Conservation (phyloP, 1,140 invertebrate genomes). For the Agrilus planipennis region DNA sequence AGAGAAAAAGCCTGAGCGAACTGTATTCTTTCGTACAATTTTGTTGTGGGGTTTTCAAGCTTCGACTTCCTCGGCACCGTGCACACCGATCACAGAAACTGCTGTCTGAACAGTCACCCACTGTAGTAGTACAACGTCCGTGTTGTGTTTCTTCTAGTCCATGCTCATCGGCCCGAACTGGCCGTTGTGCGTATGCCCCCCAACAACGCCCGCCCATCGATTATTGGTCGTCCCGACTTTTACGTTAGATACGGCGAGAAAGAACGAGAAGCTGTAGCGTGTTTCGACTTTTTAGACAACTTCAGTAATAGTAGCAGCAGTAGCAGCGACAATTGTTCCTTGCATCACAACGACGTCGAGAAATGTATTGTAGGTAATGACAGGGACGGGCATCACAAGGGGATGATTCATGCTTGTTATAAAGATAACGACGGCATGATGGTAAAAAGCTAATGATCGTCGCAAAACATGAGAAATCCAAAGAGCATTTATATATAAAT, state of each 20-base stretch:
- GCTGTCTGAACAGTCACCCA: constrained; percentile 25
- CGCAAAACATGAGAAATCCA: too few relatives aligned
- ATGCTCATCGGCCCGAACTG: constrained; percentile 43
- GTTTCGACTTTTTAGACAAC: constrained; percentile 67
- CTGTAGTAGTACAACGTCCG: constrained; percentile 12
- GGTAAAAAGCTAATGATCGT: too few relatives aligned
- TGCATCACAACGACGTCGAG: not conserved
- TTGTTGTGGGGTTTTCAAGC: constrained; percentile 33
- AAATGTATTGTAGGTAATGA: not conserved
- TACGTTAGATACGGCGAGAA: constrained; percentile 66
- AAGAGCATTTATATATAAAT: not conserved
- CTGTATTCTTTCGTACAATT: too few relatives aligned
- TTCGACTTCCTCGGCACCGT: constrained; percentile 32
- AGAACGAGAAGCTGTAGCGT: constrained; percentile 61
- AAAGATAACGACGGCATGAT: too few relatives aligned
- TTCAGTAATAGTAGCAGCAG: constrained; percentile 39
- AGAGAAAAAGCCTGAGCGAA: too few relatives aligned
- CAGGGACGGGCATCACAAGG: not conserved
- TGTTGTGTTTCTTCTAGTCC: constrained; percentile 39
- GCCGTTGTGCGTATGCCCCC: constrained; percentile 36
- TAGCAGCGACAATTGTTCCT: not conserved
- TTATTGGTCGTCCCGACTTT: constrained; percentile 61
- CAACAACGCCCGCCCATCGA: constrained; percentile 42
- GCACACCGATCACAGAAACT: constrained; percentile 33
- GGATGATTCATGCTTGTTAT: too few relatives aligned